These are phyloP conservation scores for Epsilonema sp. DNA, from an alignment of 2,888 invertebrate genomes.

Conservation along the genomic window DNA sequence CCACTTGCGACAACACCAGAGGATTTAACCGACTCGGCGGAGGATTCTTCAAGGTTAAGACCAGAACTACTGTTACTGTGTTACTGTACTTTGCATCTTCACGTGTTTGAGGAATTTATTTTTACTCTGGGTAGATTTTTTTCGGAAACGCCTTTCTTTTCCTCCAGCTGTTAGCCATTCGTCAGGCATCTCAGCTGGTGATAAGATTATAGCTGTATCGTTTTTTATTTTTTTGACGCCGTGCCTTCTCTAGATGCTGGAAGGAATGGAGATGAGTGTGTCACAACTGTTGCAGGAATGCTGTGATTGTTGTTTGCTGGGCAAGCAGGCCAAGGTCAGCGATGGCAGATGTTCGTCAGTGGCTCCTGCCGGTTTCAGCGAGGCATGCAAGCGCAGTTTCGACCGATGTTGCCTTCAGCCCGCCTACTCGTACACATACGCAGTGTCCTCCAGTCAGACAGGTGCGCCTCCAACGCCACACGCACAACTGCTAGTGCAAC, in stretches of 20 bases:
- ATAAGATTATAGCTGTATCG: no score
- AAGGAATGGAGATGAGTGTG: no score
- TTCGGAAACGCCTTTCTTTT: no score
- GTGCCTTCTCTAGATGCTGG: not conserved
- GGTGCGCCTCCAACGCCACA: not conserved
- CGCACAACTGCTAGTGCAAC: not conserved
- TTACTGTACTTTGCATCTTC: no score
- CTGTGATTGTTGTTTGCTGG: conserved; percentile 10
- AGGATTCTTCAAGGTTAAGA: conserved; percentile 17
- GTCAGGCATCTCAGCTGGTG: no score
- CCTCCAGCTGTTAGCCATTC: no score
- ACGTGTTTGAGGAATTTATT: no score
- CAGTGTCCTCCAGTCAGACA: not conserved
- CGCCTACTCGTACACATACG: not conserved
- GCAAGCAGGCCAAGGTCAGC: conserved; percentile 3
- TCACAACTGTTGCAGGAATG: conserved; percentile 9
- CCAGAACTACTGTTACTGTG: not conserved
- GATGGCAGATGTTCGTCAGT: no score
- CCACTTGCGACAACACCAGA: conserved; percentile 12
- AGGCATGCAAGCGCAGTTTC: conserved; percentile 6
- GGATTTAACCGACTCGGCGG: conserved; percentile 20
- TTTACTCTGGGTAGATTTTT: no score
- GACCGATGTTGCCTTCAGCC: conserved; percentile 4
- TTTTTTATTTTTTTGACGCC: no score
- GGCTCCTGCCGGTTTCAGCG: no score